phyloP scores from a whole-genome alignment of 2,113 vertebrate species.

The Psilopogon haemacephalus region DNA sequence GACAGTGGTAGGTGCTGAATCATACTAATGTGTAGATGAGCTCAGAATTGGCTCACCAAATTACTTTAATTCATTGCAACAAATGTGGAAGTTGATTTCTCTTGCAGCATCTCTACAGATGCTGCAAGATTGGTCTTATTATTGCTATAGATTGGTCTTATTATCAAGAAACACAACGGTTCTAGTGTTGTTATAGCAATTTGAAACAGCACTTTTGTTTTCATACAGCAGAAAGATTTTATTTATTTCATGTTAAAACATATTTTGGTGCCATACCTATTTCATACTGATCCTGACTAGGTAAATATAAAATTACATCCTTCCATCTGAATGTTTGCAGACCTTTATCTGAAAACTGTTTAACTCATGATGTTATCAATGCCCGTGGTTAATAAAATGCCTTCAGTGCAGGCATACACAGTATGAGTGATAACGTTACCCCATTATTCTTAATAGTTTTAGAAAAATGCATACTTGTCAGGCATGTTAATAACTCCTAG shows the following conservation, averaged over 20 bases:
- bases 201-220: not conserved
- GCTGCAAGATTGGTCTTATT: not conserved
- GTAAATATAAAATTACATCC: not conserved
- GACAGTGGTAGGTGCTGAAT: not conserved
- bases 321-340: not conserved
- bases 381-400: not conserved
- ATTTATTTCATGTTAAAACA: not conserved
- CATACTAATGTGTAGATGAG: not conserved
- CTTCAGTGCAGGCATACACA: not conserved
- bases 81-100: not conserved
- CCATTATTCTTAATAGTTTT: conserved; percentile 10
- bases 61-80: not conserved
- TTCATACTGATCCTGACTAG: not conserved
- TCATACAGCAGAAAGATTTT: not conserved
- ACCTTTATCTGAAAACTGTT: not conserved
- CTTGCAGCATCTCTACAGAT: not conserved
- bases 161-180: not conserved
- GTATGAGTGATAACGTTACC: not conserved
- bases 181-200: not conserved
- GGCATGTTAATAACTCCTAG: not conserved
- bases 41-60: not conserved
- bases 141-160: not conserved
- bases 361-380: not conserved
- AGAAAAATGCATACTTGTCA: not conserved
- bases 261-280: not conserved